Percentiles rank a stretch among this genome's conserved stretches.
These are phyloP conservation scores for Coenobita brevimanus DNA, from an alignment of 1,140 invertebrate genomes.

Conservation along the genomic window DNA sequence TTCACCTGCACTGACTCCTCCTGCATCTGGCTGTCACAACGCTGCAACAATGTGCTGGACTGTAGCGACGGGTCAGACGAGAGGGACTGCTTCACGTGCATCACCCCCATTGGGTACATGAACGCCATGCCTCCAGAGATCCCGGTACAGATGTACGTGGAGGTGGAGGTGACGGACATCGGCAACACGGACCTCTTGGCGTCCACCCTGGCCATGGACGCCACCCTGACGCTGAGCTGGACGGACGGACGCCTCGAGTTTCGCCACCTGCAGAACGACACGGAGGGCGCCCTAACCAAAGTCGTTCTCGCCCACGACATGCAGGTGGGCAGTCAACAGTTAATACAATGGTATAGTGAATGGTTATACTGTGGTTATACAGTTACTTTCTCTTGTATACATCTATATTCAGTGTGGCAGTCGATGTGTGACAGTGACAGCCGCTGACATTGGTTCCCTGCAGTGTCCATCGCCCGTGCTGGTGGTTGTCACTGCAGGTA, in stretches of 20 bases:
- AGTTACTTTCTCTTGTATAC: no score
- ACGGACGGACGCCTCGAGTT: conserved; percentile 29
- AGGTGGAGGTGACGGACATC: conserved; percentile 10
- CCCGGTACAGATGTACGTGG: conserved; percentile 6
- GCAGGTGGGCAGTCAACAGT: no score
- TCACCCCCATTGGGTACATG: conserved; percentile 13
- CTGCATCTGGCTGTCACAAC: conserved; percentile 17
- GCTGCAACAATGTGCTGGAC: conserved; percentile 23
- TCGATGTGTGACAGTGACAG: no score
- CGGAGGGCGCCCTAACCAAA: neutral
- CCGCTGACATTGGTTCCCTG: no score
- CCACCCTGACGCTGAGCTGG: conserved; percentile 16
- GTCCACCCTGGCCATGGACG: neutral
- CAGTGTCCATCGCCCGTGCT: no score
- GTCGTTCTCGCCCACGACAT: neutral
- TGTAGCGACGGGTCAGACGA: conserved; percentile 30
- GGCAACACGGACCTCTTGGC: conserved; percentile 20
- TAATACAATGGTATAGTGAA: no score
- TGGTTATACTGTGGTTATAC: no score
- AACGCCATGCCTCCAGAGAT: conserved; percentile 14
- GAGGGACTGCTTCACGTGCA: conserved; percentile 35
- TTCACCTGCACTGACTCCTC: conserved; percentile 21
- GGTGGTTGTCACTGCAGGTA: no score
- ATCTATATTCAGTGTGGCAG: no score
- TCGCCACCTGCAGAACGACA: conserved; percentile 16